phyloP scores from a whole-genome alignment of 2,888 invertebrate genomes.

The Stratiomys singularior region DNA sequence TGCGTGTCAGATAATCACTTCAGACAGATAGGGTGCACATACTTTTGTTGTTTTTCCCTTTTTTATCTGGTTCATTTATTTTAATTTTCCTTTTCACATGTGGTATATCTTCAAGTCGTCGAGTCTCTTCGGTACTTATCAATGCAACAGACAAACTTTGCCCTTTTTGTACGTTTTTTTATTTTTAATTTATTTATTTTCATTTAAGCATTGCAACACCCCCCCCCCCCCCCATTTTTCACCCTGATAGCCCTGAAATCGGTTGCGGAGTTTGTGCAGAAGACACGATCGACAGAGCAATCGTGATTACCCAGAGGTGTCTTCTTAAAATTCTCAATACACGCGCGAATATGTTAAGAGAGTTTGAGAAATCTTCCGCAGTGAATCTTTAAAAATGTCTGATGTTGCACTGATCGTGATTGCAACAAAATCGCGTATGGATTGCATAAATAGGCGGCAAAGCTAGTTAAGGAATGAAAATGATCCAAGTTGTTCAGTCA shows the following conservation, averaged over 20 bases:
- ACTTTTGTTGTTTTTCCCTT: no score
- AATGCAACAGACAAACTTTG: not conserved
- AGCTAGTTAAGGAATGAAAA: not conserved
- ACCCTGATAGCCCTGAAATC: not conserved
- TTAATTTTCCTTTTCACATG: not conserved
- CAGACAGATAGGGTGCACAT: slow-evolving; percentile 37
- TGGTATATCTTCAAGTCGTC: not conserved
- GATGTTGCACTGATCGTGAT: not conserved
- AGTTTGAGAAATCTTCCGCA: not conserved
- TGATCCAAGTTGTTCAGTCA: not conserved
- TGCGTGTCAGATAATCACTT: slow-evolving; percentile 43
- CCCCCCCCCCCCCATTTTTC: not conserved
- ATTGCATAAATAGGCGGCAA: not conserved
- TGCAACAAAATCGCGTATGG: not conserved
- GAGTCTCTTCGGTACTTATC: not conserved
- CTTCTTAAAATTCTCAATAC: slow-evolving; percentile 36
- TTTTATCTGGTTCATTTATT: no score
- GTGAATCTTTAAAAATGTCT: not conserved
- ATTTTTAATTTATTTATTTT: not conserved
- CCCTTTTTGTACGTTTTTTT: not conserved
- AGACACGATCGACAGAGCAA: not conserved
- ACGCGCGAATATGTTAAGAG: slow-evolving; percentile 36
- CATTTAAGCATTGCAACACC: no score
- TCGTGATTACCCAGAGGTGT: slow-evolving; percentile 14
- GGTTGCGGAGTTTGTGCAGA: not conserved